A percentile compares a stretch with the other conserved stretches of the same genome.
These are phyloP conservation scores for Caenorhabditis plicata DNA, from an alignment of 2,888 invertebrate species.

Conservation along the genomic window DNA sequence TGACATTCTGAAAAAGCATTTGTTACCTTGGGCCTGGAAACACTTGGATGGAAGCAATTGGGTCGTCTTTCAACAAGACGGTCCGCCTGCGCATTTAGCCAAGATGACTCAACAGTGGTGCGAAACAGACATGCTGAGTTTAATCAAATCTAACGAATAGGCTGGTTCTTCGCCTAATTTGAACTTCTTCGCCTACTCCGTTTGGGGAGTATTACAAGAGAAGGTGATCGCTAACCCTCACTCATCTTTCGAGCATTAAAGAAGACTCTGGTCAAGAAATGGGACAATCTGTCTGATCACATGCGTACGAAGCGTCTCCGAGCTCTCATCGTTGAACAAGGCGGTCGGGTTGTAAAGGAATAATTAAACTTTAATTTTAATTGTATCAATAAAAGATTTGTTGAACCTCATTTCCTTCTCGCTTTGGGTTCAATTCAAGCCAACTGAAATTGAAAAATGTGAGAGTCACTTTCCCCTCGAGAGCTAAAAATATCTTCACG, in stretches of 20 bases:
- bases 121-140: background rate
- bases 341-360: background rate
- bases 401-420: too few relatives aligned
- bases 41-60: slow-evolving; percentile 8
- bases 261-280: background rate
- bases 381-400: background rate
- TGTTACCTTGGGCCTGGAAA: slow-evolving; percentile 8
- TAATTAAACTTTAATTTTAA: background rate
- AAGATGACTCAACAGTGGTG: slow-evolving; percentile 16
- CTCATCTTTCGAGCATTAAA: background rate
- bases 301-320: background rate
- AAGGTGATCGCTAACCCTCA: background rate
- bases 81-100: slow-evolving; percentile 9
- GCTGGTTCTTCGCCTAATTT: background rate
- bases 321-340: background rate
- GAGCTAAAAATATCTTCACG: too few relatives aligned
- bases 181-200: background rate
- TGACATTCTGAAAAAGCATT: slow-evolving; percentile 7
- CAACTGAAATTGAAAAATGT: too few relatives aligned
- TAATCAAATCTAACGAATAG: background rate
- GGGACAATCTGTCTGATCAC: background rate
- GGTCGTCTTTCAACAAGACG: slow-evolving; percentile 16
- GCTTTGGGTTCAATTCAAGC: too few relatives aligned
- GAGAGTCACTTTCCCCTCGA: too few relatives aligned
- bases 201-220: slow-evolving; percentile 1